Evolutionary conservation across 2,888 invertebrate genomes (phyloP), one percentile per base, ranked within the genome.

Genomic region (Uloborus plumipes): DNA sequence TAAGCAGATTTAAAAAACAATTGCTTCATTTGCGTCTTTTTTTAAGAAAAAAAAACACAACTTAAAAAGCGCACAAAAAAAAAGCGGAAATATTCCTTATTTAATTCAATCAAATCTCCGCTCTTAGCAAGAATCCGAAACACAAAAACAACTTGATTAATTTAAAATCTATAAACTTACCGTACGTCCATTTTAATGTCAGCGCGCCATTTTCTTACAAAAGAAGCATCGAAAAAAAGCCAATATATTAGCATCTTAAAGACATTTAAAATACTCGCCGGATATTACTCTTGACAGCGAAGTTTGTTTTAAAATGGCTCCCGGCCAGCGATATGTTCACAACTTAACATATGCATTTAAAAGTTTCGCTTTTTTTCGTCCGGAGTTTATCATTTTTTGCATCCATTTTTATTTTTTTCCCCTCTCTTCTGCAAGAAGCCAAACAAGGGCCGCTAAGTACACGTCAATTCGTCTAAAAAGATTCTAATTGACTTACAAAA

Each of bases 401-500:
- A 51, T 7, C 16, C 39, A 61, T 39, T 73, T 73, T 74, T 39
- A 39, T 14, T 64, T 80, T 70, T 69, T 80, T 39, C 39, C 14
- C 39, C 71, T 31, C 53, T 70, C 55, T 50, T 49, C 72, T 53
- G 26, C 20, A n/a, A 59, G 18, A 47, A 64, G 64, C 49, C 80
- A 74, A 81, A 81, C 74, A 74, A 81, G 74, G 74, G 20, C 51
- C 55, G 16, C 70, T 81, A 81, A 81, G 80, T 69, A 81, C 58
- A 81, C 74, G 80, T 81, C 80, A 81, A 74, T 81, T 81, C 80
- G 70, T 72, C 80, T 81, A 81, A 81, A 81, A 81, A 74, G 74
- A 62, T 81, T 81, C 80, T 81, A 81, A 81, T 81, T 81, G 80
- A 81, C 80, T 81, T 81, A 81, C 80, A 81, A 81, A 80, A 70